Evolutionary conservation across 2,113 vertebrate species (phyloP).

Genomic region (Andinoacara biseriatus): DNA sequence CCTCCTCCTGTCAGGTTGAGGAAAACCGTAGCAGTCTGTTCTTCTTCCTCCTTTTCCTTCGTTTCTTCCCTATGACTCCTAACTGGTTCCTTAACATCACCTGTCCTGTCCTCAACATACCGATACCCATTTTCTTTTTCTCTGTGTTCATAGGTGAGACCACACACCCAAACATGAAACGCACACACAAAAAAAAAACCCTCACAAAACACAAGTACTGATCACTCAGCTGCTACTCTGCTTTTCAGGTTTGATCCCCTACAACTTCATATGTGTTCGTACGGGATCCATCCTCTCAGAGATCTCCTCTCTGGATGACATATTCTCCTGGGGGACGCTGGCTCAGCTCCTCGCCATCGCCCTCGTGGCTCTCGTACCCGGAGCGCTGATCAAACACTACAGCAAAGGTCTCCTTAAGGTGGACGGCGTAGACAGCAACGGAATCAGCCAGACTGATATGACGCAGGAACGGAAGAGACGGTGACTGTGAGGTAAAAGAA

Average conservation of each 20-base stretch:
- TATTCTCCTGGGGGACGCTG: conserved; percentile 92
- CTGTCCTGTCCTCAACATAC: conserved; percentile 94
- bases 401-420: conserved; percentile 82
- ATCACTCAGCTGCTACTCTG: not conserved
- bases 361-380: conserved; percentile 88
- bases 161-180: not conserved
- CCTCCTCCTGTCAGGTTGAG: conserved; percentile 83
- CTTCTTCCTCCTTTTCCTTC: conserved; percentile 95
- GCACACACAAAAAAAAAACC: too few relatives aligned
- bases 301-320: conserved; percentile 90
- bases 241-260: conserved; percentile 89
- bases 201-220: not conserved
- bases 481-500: conserved; percentile 24
- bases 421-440: conserved; percentile 68
- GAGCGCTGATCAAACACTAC: conserved; percentile 88
- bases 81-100: conserved; percentile 99
- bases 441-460: conserved; percentile 48
- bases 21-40: conserved; percentile 93
- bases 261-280: conserved; percentile 98
- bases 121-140: conserved; percentile 91
- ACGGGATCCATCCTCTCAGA: conserved; percentile 94
- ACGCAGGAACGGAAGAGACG: conserved; percentile 79
- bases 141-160: conserved; percentile 94
- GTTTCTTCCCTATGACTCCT: conserved; percentile 97
- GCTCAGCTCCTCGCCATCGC: conserved; percentile 91